A percentile compares a stretch with the other conserved stretches of the same genome.
Conservation (phyloP, 2,797 vertebrate species). For the Oreochromis grahami region DNA sequence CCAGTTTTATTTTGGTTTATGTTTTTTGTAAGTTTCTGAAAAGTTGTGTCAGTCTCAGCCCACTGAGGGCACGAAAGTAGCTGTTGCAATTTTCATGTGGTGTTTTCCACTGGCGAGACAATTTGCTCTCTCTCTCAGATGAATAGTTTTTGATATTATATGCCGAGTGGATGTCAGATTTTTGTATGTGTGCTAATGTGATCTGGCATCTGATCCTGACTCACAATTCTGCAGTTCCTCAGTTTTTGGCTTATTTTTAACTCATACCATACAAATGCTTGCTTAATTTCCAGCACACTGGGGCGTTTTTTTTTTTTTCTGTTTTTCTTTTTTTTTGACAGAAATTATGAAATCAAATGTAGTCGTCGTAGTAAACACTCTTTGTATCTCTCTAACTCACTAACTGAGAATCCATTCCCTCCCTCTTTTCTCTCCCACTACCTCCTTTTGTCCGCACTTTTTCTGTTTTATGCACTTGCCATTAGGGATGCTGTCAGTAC, state of each 20-base stretch:
- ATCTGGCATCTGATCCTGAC: not conserved
- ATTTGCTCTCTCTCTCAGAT: not conserved
- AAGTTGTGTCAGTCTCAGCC: not conserved
- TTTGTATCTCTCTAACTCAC: not conserved
- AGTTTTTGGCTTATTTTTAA: not conserved
- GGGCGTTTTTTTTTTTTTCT: not conserved
- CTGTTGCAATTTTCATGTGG: not conserved
- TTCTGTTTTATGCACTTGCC: constrained; percentile 48
- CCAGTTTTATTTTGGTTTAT: not conserved
- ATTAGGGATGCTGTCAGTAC: constrained; percentile 69
- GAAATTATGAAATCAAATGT: not conserved
- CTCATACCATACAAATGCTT: not conserved
- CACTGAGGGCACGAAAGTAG: not conserved
- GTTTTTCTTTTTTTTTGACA: not conserved
- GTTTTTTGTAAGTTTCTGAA: not conserved
- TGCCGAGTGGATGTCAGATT: not conserved
- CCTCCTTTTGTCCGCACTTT: not conserved
- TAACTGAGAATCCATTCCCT: not conserved
- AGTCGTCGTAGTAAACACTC: not conserved
- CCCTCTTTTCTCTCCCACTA: not conserved
- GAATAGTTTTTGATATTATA: not conserved
- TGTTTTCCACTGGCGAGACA: not conserved
- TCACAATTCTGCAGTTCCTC: not conserved
- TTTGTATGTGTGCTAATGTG: not conserved
- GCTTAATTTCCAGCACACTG: not conserved